Percentiles rank a stretch among this genome's conserved stretches.
These are phyloP conservation scores for Gadopsis bispinosus DNA, from an alignment of 2,797 vertebrate species.

Conservation along the genomic window DNA sequence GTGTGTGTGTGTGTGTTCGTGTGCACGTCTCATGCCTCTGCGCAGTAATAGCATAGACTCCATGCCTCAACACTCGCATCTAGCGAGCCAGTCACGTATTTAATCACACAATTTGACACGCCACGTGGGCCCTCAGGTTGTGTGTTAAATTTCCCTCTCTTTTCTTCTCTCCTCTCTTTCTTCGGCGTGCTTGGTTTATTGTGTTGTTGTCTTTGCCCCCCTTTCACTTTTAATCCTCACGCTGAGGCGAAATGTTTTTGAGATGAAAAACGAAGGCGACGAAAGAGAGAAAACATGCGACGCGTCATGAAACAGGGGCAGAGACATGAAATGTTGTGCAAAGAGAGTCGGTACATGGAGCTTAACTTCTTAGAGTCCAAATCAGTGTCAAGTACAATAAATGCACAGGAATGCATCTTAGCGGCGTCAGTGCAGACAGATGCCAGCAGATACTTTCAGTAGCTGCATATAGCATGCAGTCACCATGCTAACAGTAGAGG, in stretches of 20 bases:
- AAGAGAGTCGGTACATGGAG: slow-evolving; percentile 33
- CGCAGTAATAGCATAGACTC: slow-evolving; percentile 65
- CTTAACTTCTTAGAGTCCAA: slow-evolving; percentile 55
- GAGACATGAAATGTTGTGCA: slow-evolving; percentile 51
- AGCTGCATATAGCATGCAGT: slow-evolving; percentile 12
- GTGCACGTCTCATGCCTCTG: slow-evolving; percentile 43
- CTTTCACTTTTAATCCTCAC: slow-evolving; percentile 80
- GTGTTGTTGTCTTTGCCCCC: slow-evolving; percentile 76
- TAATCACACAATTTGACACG: slow-evolving; percentile 86
- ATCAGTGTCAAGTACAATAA: slow-evolving; percentile 57
- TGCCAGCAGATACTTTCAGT: slow-evolving; percentile 32
- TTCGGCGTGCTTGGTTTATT: slow-evolving; percentile 66
- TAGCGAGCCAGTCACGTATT: slow-evolving; percentile 83
- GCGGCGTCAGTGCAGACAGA: slow-evolving; percentile 11
- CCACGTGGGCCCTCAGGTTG: slow-evolving; percentile 79
- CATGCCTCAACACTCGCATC: slow-evolving; percentile 73
- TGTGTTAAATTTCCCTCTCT: slow-evolving; percentile 72
- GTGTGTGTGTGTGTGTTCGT: background rate
- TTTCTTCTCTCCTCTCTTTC: slow-evolving; percentile 37
- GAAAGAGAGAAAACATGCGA: slow-evolving; percentile 65
- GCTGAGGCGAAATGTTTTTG: slow-evolving; percentile 75
- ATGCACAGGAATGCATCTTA: slow-evolving; percentile 33
- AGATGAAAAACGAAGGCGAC: slow-evolving; percentile 68
- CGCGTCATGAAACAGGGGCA: slow-evolving; percentile 55
- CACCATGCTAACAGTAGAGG: slow-evolving; percentile 7